These are phyloP conservation scores for Macroglossus sobrinus DNA, from an alignment of 2,113 vertebrate species.

Conservation along the genomic window DNA sequence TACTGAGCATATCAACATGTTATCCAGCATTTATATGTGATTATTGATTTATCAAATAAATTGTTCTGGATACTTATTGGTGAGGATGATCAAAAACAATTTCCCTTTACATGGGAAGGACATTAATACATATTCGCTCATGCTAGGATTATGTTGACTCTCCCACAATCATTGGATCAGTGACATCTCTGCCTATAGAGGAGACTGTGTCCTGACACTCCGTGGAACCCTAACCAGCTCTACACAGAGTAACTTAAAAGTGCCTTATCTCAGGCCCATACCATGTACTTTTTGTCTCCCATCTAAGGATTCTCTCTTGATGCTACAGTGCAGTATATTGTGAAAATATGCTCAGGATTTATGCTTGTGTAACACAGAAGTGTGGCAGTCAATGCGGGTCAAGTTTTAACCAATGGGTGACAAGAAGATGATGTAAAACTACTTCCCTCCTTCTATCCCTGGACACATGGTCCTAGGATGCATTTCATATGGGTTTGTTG, in stretches of 20 bases:
- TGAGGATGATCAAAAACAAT: background rate
- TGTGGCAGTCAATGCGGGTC: background rate
- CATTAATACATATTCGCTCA: background rate
- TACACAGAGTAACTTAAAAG: background rate
- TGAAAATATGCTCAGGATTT: background rate
- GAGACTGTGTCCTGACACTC: background rate
- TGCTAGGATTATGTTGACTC: background rate
- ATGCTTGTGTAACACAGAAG: background rate
- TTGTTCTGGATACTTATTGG: background rate
- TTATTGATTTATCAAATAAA: background rate
- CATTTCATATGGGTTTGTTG: background rate
- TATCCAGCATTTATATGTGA: background rate
- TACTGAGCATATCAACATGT: background rate
- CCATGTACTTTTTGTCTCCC: background rate
- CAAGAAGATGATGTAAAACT: background rate
- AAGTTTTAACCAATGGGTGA: background rate
- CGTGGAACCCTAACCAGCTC: background rate
- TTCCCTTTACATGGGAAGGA: background rate
- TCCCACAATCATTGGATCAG: background rate
- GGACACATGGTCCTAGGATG: background rate
- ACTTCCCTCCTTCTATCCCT: background rate
- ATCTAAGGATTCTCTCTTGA: background rate
- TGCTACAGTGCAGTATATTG: no score
- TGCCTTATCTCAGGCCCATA: background rate
- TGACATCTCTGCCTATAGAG: background rate